Base-by-base conservation (phyloP, 2,797 vertebrate genomes). In the Sparus aurata region DNA sequence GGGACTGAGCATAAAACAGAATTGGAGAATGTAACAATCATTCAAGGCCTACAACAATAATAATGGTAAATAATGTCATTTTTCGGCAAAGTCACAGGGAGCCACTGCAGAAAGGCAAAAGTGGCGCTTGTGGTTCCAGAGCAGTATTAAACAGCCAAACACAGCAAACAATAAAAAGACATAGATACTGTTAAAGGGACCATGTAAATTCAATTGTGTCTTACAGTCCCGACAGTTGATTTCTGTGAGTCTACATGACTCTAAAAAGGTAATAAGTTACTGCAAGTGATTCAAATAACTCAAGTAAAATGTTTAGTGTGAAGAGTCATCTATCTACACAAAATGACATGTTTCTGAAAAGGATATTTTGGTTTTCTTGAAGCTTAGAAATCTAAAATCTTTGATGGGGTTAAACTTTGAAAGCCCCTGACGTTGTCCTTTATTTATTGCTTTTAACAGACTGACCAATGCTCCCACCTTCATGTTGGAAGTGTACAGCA, bases 341-440 rank as follows among this genome's bases (percentile, higher is more conserved):
- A 75, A 27, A 22, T 20, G 2, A 17, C 22, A 30, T 0, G 0
- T 34, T 72, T 45, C 23, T 38, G 20, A 25, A 62, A 38, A 55
- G 41, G 46, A 55, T 8, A 34, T 45, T 73, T 30, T 45, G 12
- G 12, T 6, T 62, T 67, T 38, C 11, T 49, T 34, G 3, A 57
- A 62, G 22, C 50, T 53, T 30, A 66, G 20, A 60, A 38, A 67
- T 67, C 15, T 53, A 30, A 59, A 45, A 52, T 53, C 7, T 25
- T 8, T n/a, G 2, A 3, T 20, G 8, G 17, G 15, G 11, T 43
- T 67, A 20, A 16, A 46, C 38, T 8, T 63, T 12, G n/a, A 45
- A 18, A 71, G 46, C 30, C 20, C 23, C 13, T 13, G 11, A 18
- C 22, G 1, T 41, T 11, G 18, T 52, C 34, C 34, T 23, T 45